Base-by-base conservation (phyloP, 2,113 vertebrate species). In the Ochotona curzoniae region DNA sequence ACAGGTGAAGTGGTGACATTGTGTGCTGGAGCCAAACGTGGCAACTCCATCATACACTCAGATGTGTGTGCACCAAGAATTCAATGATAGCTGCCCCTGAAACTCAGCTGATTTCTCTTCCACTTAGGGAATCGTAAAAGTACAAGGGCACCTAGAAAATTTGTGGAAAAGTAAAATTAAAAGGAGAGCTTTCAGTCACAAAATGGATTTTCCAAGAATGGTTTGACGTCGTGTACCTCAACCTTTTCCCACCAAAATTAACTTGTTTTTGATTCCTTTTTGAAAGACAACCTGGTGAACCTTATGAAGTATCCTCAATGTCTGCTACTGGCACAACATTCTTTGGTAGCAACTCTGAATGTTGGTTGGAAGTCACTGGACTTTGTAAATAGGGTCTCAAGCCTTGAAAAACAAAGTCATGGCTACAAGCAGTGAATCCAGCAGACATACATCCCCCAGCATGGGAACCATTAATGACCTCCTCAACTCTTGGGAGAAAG, bases 21-120 rank as follows among this genome's bases (percentile, higher is more conserved):
- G 35, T 35, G 5, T 51, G 44, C 8, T 1, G 21, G 30, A 49
- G 17, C 32, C 60, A 64, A 78, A 74, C 83, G 30, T 4, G 38
- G 11, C 18, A 17, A 15, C 61, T 20, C 7, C 28, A 12, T 4
- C 18, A 4, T 20, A 26, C 6, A 20, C 23, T 66, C 82, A 49
- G 9, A 4, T 0, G 14, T 28, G n/a, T n/a, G 11, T 25, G 10
- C 0, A 35, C 54, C 38, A 8, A 23, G 4, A 30, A 64, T 28
- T 64, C 21, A 26, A 20, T n/a, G 74, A 63, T 49, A 35, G 26
- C 18, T 35, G n/a, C 74, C 82, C 28, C 30, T 71, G 28, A 12
- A 25, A n/a, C 74, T 20, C 54, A 67, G 47, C 10, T 6, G 13
- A n/a, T 14, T 54, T 89, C 70, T 57, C 66, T 18, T n/a, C 25